Percentiles rank a stretch among this genome's conserved stretches.
These are phyloP conservation scores for Octomys mimax DNA, from an alignment of 2,797 vertebrate genomes.

Conservation along the genomic window DNA sequence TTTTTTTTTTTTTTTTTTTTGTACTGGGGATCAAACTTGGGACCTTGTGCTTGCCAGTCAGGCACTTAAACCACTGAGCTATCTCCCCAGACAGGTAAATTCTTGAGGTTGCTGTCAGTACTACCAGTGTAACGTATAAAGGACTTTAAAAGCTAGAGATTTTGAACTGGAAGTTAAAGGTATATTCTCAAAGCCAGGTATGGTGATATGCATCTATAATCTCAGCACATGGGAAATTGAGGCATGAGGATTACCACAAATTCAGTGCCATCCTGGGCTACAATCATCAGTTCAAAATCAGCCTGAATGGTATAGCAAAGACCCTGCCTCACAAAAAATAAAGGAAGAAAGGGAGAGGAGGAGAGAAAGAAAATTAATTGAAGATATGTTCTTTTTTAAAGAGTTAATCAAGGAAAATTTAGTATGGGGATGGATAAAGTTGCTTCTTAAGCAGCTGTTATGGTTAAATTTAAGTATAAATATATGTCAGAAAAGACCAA, in stretches of 20 bases:
- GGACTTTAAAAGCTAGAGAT: neutral
- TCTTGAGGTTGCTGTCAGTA: neutral
- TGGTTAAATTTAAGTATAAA: conserved; percentile 35
- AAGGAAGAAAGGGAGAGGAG: neutral
- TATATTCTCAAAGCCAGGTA: neutral
- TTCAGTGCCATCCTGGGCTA: neutral
- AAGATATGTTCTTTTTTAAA: neutral
- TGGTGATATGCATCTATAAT: neutral
- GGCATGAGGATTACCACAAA: neutral
- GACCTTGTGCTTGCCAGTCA: too few species aligned
- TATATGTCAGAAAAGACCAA: neutral
- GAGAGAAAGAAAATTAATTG: neutral
- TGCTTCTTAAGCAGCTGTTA: conserved; percentile 29
- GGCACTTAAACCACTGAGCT: too few species aligned
- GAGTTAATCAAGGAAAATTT: conserved; percentile 18
- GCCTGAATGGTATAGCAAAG: neutral
- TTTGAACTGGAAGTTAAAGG: neutral
- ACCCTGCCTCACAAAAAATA: neutral
- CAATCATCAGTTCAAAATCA: neutral
- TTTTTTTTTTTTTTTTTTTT: too few species aligned
- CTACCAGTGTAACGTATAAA: neutral
- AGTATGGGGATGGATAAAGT: neutral
- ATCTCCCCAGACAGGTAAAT: neutral
- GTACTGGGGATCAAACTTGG: too few species aligned
- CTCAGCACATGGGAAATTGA: neutral